Evolutionary conservation across 2,888 invertebrate species (phyloP), one percentile per base, ranked within the genome.

Genomic region (Nomada fabriciana): DNA sequence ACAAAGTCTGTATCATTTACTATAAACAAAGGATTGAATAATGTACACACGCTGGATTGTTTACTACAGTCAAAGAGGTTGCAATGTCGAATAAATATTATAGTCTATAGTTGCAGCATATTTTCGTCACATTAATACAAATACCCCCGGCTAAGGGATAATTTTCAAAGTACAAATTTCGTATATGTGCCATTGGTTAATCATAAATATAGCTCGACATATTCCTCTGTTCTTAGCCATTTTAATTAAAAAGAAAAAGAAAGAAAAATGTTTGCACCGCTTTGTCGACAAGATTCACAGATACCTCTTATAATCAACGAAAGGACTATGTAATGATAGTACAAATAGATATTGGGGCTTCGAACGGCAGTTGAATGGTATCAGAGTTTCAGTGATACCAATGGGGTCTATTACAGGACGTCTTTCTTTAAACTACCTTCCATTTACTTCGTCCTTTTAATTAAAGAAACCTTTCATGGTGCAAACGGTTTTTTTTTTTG

Each of bases 11-110:
- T 55, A 57, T 69, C 57, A n/a, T 57, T 15, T 13, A 3, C 36
- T 57, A 57, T 23, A 23, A 42, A 20, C 9, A 57, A n/a, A 25
- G 42, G 68, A 57, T 57, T 43, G 42, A 69, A n/a, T 42, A 69
- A 57, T 57, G 57, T n/a, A 57, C 68, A 18, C 11, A 23, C 68
- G 2, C 43, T 13, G 23, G 42, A 42, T 23, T 42, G 23, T 23
- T 57, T 68, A 68, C 13, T 13, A 15, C 43, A 69, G 43, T 42
- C 43, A 18, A 18, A 3, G 23, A 43, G 18, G 55, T 13, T 55
- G 36, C 36, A 23, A 23, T 68, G 5, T 68, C 43, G 53, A 2
- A 55, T n/a, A 55, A 25, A 7, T 7, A n/a, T n/a, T n/a, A n/a
- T n/a, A 15, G 57, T 15, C 15, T 15, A 15, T 23, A 10, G 57